A percentile compares a stretch with the other conserved stretches of the same genome.
These are phyloP conservation scores for Varanus komodoensis DNA, from an alignment of 2,113 vertebrate genomes.

Conservation along the genomic window DNA sequence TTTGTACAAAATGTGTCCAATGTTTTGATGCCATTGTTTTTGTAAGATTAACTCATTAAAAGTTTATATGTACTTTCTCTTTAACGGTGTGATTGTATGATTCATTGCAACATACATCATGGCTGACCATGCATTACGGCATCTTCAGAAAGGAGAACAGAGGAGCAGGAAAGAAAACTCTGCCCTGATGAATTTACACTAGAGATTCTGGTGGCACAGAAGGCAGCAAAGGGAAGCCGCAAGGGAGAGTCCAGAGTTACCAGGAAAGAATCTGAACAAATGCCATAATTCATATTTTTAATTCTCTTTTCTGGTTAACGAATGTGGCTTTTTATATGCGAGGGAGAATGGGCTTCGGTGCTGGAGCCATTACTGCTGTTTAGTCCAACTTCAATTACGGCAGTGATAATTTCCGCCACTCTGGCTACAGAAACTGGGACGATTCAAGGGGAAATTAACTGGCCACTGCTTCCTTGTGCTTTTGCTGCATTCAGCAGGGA, in stretches of 20 bases:
- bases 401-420: background rate
- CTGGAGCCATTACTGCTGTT: background rate
- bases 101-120: background rate
- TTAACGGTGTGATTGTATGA: conserved; percentile 3
- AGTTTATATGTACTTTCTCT: conserved; percentile 92
- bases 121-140: background rate
- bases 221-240: background rate
- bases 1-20: conserved; percentile 92
- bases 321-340: conserved; percentile 52
- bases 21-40: conserved; percentile 92
- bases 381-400: background rate
- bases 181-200: background rate
- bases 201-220: background rate
- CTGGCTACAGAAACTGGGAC: background rate
- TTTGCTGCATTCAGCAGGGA: background rate
- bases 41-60: conserved; percentile 93
- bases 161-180: no score
- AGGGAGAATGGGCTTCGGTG: background rate
- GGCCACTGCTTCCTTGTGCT: background rate
- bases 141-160: background rate
- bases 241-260: background rate
- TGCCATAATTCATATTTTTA: background rate
- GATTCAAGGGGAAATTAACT: background rate
- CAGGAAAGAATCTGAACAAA: background rate
- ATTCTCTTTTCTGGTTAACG: background rate